Conservation (phyloP, 2,888 invertebrate species). For the Anthrax anthrax region DNA sequence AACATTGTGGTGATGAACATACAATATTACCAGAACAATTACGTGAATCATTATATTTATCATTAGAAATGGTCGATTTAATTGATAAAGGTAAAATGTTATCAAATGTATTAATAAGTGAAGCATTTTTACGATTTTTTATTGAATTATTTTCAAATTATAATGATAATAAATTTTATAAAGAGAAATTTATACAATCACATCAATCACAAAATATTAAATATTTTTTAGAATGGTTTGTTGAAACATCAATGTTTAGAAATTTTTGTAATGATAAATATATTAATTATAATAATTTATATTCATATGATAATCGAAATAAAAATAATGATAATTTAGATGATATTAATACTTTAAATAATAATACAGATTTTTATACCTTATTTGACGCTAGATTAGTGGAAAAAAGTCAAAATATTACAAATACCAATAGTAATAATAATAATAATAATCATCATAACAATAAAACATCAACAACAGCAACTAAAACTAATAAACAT, state of each 20-base stretch:
- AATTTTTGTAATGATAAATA: constrained; percentile 36
- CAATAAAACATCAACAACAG: too few relatives aligned
- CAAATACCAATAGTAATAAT: too few relatives aligned
- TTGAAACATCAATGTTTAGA: constrained; percentile 75
- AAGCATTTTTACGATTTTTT: constrained; percentile 65
- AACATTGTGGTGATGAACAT: constrained; percentile 60
- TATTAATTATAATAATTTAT: neutral
- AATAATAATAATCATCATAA: too few relatives aligned
- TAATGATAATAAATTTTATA: constrained; percentile 41
- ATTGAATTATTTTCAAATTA: constrained; percentile 63
- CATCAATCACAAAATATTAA: constrained; percentile 49
- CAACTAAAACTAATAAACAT: constrained; percentile 2
- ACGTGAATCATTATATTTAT: constrained; percentile 45
- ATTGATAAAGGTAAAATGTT: constrained; percentile 19
- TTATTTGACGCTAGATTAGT: constrained; percentile 18
- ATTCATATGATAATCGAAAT: neutral
- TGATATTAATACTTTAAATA: too few relatives aligned
- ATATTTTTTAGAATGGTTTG: constrained; percentile 73
- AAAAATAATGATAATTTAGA: neutral
- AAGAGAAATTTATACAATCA: constrained; percentile 53
- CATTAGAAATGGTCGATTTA: constrained; percentile 19
- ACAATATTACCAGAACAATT: constrained; percentile 57
- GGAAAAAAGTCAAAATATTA: constrained; percentile 18
- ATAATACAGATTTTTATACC: constrained; percentile 12
- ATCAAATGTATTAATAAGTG: constrained; percentile 56